Evolutionary conservation across 1,140 invertebrate species (phyloP), one percentile per base, ranked within the genome.

Genomic region (Ridgeia piscesae): DNA sequence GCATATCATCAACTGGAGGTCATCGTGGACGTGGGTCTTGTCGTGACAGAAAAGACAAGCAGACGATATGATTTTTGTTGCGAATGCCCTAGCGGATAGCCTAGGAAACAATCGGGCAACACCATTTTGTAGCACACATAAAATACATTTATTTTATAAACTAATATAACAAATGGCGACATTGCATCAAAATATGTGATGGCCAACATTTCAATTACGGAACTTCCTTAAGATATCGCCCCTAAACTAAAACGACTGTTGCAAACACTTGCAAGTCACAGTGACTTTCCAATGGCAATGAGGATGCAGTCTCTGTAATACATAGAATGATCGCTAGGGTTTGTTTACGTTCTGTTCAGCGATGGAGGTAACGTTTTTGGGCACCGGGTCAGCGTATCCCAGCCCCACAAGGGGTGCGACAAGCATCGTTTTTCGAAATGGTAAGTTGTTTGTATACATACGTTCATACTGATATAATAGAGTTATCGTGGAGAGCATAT

Each of bases 371-470:
- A 94, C 95, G 88, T 96, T 96, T 93, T 92, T 96, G 14, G 96
- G 96, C 58, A 96, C 96, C 50, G 96, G 94, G 31, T 96, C 96
- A 34, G 95, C 95, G 11, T 96, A 95, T 94, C 96, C 96, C 9
- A 95, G 95, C 31, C 95, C 95, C 35, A 91, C 93, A 14, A 94
- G 96, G 91, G 94, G 95, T 77, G 96, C 95, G 11, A 96, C 96
- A 6, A 95, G 95, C 94, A 95, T 94, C 33, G 95, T 94, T 48
- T 92, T 96, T 1, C 94, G 94, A 93, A 92, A 94, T 93, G 95
- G 95, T 95, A 94, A 94, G 42, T 58, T 21, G n/a, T 34, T 58
- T 35, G 35, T 17, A 34, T 42, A 89, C 14, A 34, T 6, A 17
- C 35, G 11, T 35, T 31, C 34, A 90, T 90, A 42, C 4, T 33